Evolutionary conservation across 2,113 vertebrate genomes (phyloP).

Genomic region (Girardinichthys multiradiatus): DNA sequence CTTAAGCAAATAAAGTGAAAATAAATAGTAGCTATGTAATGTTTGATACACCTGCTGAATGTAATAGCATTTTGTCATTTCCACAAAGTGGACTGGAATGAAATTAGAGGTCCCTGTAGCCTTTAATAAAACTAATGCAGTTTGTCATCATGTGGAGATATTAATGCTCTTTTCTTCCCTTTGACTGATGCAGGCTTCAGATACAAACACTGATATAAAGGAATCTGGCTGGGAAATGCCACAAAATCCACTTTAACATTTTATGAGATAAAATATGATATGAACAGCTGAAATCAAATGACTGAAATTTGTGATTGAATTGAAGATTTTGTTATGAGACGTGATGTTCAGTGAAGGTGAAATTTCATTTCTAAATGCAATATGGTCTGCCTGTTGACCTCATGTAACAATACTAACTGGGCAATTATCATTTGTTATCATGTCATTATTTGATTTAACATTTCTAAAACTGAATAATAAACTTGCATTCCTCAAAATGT

Average conservation of each 20-base stretch:
- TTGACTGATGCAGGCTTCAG: slow-evolving; percentile 63
- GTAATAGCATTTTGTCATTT: slow-evolving; percentile 82
- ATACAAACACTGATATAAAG: slow-evolving; percentile 60
- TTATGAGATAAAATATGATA: slow-evolving; percentile 48
- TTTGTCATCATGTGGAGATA: slow-evolving; percentile 78
- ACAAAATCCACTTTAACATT: slow-evolving; percentile 31
- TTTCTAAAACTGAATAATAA: too few species aligned
- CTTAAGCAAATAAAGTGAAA: slow-evolving; percentile 81
- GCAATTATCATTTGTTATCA: neutral
- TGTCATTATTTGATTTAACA: neutral
- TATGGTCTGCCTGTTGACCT: neutral
- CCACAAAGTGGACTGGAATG: slow-evolving; percentile 83
- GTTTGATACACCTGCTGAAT: slow-evolving; percentile 79
- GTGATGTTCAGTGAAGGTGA: neutral
- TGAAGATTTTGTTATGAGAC: slow-evolving; percentile 12
- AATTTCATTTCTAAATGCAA: neutral
- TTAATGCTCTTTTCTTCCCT: slow-evolving; percentile 71
- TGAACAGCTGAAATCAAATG: slow-evolving; percentile 38
- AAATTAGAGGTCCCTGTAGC: slow-evolving; percentile 82
- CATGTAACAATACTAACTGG: neutral
- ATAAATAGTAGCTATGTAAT: slow-evolving; percentile 81
- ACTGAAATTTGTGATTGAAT: slow-evolving; percentile 8
- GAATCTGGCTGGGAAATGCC: slow-evolving; percentile 20
- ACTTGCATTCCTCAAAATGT: too few species aligned
- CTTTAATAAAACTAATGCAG: slow-evolving; percentile 82